phyloP scores from a whole-genome alignment of 2,888 invertebrate species.

The Sinelater perroti region DNA sequence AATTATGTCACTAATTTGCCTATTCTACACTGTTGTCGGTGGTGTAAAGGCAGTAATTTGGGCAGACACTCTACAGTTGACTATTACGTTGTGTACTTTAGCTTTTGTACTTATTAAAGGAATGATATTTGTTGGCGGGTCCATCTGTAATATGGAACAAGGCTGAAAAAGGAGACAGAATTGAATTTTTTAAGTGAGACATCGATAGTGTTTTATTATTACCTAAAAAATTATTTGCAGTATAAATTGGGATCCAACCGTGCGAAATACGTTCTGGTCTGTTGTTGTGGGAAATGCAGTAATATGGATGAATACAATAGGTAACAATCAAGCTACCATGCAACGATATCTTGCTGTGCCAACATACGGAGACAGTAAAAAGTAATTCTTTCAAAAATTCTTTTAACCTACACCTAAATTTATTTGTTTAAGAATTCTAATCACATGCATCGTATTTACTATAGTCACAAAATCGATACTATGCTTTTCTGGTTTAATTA shows the following conservation, averaged over 20 bases:
- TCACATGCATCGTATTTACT: constrained; percentile 30
- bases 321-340: constrained; percentile 66
- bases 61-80: too few relatives aligned
- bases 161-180: too few relatives aligned
- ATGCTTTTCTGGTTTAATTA: constrained; percentile 56
- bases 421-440: constrained; percentile 27
- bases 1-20: too few relatives aligned
- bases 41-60: too few relatives aligned
- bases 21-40: too few relatives aligned
- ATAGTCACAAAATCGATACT: constrained; percentile 30
- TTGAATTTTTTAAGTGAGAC: too few relatives aligned
- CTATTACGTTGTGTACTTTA: too few relatives aligned
- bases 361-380: constrained; percentile 63
- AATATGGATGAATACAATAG: constrained; percentile 65
- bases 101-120: too few relatives aligned
- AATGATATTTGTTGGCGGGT: too few relatives aligned
- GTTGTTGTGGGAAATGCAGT: constrained; percentile 66
- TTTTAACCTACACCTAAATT: neutral
- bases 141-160: too few relatives aligned
- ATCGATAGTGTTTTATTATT: too few relatives aligned
- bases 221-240: constrained; percentile 52
- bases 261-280: constrained; percentile 68
- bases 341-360: constrained; percentile 69
- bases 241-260: constrained; percentile 66
- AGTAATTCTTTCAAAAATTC: constrained; percentile 53